Base-by-base conservation (phyloP, 2,888 invertebrate species). In the Rosalia funebris region DNA sequence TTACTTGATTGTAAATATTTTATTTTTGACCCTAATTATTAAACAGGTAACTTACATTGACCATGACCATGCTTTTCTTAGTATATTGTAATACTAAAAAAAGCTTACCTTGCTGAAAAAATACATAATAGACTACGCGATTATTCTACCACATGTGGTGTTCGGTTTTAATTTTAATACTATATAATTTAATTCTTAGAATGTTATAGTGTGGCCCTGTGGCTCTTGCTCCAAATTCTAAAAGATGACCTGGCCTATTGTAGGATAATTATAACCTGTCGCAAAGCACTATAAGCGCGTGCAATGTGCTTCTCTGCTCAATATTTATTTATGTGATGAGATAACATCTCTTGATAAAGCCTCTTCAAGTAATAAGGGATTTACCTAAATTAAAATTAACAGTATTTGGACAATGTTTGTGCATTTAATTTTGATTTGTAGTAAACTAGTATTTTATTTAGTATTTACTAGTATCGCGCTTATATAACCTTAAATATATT, bases 171-270 rank as follows among this genome's bases (percentile, higher is more conserved):
- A 73, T 69, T 73, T 72, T 76, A 77, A 77, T 78, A 77, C 77
- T 73, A 75, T 78, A 75, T 78, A 77, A 78, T 78, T 78, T 78
- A 68, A 74, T 65, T 75, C 70, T 75, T 74, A 75, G 75, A 74
- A 76, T 75, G 76, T 74, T 76, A 68, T 73, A 72, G 76, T 75
- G 75, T 75, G 71, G 74, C 73, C 75, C 74, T 71, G 69, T 73
- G 74, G 75, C 75, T 75, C 71, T 70, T 77, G 77, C 74, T 75
- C 76, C 69, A 76, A 72, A 76, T 78, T 74, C 39, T 73, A 69
- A 68, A 65, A 68, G 70, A 70, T 65, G 69, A 71, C 67, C 65
- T 71, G 68, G 65, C 67, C 72, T 70, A 76, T 77, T 78, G 75
- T 78, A 74, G 71, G 72, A 73, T 77, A 78, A 78, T 77, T 78